Conservation (phyloP, 2,113 vertebrate species). For the Chaetodon auriga region DNA sequence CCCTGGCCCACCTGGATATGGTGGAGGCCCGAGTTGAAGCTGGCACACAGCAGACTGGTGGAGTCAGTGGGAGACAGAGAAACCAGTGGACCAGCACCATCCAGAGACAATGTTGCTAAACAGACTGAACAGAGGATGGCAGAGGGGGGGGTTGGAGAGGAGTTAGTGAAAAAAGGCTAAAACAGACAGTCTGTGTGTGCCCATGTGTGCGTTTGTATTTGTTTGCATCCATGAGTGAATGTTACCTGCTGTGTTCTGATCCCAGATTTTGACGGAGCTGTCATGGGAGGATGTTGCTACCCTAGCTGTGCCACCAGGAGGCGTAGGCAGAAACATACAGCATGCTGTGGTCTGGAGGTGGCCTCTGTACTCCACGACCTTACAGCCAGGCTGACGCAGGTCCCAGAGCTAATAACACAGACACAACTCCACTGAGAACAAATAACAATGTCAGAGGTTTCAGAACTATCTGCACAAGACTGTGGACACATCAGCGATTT, state of each 20-base stretch:
- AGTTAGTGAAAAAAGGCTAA: background rate
- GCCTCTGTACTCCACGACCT: slow-evolving; percentile 90
- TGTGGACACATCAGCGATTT: background rate
- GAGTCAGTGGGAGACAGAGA: slow-evolving; percentile 86
- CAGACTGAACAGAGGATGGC: slow-evolving; percentile 81
- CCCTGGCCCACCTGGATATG: slow-evolving; percentile 82
- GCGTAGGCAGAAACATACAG: slow-evolving; percentile 89
- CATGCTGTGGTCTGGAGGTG: slow-evolving; percentile 91
- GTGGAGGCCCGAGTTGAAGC: slow-evolving; percentile 88
- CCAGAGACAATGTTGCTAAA: slow-evolving; percentile 87
- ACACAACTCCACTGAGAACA: slow-evolving; percentile 39
- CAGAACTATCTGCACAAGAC: background rate
- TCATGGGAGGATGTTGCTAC: slow-evolving; percentile 93
- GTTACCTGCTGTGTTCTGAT: slow-evolving; percentile 91
- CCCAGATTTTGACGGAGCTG: slow-evolving; percentile 92
- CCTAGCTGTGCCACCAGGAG: slow-evolving; percentile 60
- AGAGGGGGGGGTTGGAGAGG: background rate
- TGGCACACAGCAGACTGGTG: slow-evolving; percentile 89
- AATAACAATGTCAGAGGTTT: background rate
- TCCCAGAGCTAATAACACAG: slow-evolving; percentile 91
- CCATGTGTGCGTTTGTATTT: background rate
- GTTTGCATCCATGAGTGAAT: background rate
- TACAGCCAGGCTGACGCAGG: slow-evolving; percentile 90
- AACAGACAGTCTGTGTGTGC: background rate
- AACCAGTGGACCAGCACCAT: slow-evolving; percentile 89